Base-by-base conservation (phyloP, 2,888 invertebrate genomes). In the Eupithecia inturbata region DNA sequence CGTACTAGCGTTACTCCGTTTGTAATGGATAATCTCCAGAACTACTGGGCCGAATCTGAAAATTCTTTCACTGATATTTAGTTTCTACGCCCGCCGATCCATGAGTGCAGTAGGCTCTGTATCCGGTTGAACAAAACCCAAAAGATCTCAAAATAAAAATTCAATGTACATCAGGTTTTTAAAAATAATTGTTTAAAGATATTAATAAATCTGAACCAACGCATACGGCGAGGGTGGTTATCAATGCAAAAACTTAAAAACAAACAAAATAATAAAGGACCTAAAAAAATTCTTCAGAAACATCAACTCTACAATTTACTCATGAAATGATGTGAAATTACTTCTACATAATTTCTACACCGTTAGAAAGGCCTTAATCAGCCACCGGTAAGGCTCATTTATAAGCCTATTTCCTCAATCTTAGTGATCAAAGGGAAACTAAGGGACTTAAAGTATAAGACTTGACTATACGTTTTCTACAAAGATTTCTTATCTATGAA, bases 351-450 rank as follows among this genome's bases (percentile, higher is more conserved):
- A n/a, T n/a, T n/a, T n/a, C n/a, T n/a, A n/a, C 22, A 22, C 14
- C 12, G 3, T 10, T 64, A 64, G 63, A 66, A 71, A 64, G 36
- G 14, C 14, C 60, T 36, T 45, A 71, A 71, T 63, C 33, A 53
- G 1, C 66, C 68, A 28, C 69, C 41, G 57, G 26, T 62, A 70
- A 53, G 63, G 33, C 9, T 39, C 67, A 70, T 68, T 67, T 41
- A 70, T 22, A 75, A 70, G 26, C 41, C 64, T 60, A 68, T 45
- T 73, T 71, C 71, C 69, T 26, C 26, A 26, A 26, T 57, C 57
- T 57, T 14, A 26, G 26, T 14, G 22, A 57, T 57, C 26, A 57
- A 57, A 26, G 57, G 57, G 57, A 57, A 26, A 57, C 57, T 26
- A 57, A 57, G 12, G 26, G 26, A 26, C 57, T 57, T 45, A 26